Conservation (phyloP, 2,888 invertebrate genomes). For the Anagyrus pseudococci region DNA sequence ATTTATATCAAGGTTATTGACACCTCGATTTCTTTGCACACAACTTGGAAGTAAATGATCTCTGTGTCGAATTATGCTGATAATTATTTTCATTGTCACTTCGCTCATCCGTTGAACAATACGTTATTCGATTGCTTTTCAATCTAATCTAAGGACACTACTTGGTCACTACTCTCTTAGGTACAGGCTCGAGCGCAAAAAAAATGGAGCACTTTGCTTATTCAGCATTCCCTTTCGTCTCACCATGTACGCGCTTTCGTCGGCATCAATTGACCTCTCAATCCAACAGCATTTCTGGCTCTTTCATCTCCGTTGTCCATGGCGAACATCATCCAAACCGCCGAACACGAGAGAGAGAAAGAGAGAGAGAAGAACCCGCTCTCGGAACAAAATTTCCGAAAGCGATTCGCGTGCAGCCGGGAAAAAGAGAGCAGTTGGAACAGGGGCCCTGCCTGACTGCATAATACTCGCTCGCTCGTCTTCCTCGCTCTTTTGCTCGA, state of each 20-base stretch:
- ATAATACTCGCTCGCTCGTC: conserved; percentile 27
- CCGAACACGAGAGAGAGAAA: not conserved
- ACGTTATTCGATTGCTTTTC: no score
- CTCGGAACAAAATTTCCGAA: not conserved
- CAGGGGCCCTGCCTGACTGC: conserved; percentile 30
- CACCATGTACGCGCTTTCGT: not conserved
- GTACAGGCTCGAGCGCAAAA: no score
- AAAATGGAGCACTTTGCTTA: not conserved
- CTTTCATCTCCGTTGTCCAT: not conserved
- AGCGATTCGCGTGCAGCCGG: conserved; percentile 16
- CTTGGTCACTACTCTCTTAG: no score
- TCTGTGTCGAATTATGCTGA: no score
- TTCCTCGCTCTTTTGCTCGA: conserved; percentile 12
- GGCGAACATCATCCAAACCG: not conserved
- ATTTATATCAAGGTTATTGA: no score
- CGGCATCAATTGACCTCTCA: not conserved
- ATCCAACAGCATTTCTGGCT: conserved; percentile 1
- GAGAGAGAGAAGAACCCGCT: no score
- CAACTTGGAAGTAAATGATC: no score
- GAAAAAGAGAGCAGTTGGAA: not conserved
- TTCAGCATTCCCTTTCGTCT: not conserved
- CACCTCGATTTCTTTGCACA: no score
- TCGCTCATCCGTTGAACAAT: no score
- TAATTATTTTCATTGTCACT: no score
- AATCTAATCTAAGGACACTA: no score